Conservation (phyloP, 2,888 invertebrate genomes). For the Anticlea derivata region DNA sequence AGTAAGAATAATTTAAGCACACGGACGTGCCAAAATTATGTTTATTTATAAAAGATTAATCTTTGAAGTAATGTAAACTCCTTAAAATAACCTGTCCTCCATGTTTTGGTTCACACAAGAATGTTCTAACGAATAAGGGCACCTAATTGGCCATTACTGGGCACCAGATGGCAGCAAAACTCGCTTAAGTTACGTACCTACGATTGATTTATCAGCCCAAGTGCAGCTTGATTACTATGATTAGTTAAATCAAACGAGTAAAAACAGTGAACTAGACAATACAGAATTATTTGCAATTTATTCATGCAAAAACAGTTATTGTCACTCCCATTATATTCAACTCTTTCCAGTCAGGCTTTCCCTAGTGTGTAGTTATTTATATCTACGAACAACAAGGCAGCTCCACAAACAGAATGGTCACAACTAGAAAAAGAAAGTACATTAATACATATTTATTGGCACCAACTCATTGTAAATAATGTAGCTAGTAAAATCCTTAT, state of each 20-base stretch:
- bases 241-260: no score
- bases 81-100: constrained; percentile 6
- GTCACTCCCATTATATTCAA: background rate
- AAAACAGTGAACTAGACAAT: no score
- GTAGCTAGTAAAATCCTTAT: constrained; percentile 67
- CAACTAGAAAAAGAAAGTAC: constrained; percentile 36
- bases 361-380: background rate
- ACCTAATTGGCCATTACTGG: constrained; percentile 6
- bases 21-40: constrained; percentile 68
- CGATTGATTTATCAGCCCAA: background rate
- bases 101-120: constrained; percentile 3
- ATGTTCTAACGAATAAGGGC: background rate
- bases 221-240: no score
- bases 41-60: constrained; percentile 27
- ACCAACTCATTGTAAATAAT: constrained; percentile 73
- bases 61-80: constrained; percentile 3
- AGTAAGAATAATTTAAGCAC: constrained; percentile 62
- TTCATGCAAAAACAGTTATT: background rate
- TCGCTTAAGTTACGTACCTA: no score
- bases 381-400: constrained; percentile 22
- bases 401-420: constrained; percentile 36
- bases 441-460: constrained; percentile 45
- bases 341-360: background rate
- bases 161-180: no score
- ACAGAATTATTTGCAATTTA: no score